Percentiles rank a stretch among this genome's conserved stretches.
These are phyloP conservation scores for Hirundo rustica DNA, from an alignment of 2,797 vertebrate species.

Conservation along the genomic window DNA sequence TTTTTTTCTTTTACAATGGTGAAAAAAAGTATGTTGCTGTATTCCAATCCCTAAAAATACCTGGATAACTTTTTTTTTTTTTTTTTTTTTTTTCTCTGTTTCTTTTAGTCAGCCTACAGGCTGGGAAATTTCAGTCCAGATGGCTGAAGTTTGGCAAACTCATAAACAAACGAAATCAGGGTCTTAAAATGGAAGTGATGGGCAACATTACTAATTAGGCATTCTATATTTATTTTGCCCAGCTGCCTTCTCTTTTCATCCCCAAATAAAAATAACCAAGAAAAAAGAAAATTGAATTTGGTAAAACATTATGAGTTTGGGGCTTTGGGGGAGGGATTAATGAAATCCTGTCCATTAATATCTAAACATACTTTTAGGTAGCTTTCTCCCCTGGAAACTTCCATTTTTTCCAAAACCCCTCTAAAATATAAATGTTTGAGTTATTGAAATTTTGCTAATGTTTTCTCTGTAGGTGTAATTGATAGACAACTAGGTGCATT, in stretches of 20 bases:
- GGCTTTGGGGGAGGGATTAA: background rate
- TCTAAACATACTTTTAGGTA: background rate
- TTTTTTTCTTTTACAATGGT: background rate
- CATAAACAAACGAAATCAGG: conserved; percentile 17
- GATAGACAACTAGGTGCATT: background rate
- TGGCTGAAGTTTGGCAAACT: conserved; percentile 49
- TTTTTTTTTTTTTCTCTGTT: background rate
- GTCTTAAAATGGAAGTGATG: conserved; percentile 41
- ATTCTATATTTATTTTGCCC: conserved; percentile 41
- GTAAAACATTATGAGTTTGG: background rate
- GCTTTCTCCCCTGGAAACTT: background rate
- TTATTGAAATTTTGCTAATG: background rate
- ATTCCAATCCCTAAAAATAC: background rate
- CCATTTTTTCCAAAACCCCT: background rate
- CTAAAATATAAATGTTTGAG: background rate
- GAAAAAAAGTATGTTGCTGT: background rate
- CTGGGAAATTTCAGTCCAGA: conserved; percentile 34
- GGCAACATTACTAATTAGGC: conserved; percentile 1
- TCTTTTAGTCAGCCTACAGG: background rate
- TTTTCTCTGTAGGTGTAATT: background rate
- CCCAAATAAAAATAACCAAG: background rate
- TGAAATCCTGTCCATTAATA: background rate
- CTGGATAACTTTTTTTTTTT: background rate
- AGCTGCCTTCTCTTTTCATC: conserved; percentile 20
- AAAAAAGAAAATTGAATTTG: background rate